Percentiles rank a stretch among this genome's conserved stretches.
phyloP scores from a whole-genome alignment of 2,113 vertebrate species.

The Rhynchomys soricoides region DNA sequence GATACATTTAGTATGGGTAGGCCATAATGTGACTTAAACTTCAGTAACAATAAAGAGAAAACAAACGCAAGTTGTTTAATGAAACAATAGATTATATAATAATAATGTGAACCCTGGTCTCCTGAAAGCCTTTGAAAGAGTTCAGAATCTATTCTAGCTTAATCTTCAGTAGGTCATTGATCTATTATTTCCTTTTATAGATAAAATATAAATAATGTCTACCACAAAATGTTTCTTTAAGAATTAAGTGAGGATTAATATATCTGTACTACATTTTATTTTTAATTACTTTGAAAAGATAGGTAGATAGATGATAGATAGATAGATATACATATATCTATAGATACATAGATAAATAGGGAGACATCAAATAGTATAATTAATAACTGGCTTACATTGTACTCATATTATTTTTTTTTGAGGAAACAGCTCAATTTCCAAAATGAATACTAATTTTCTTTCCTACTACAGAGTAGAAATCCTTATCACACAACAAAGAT shows the following conservation, averaged over 20 bases:
- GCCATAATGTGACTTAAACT: background rate
- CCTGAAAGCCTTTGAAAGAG: constrained; percentile 1
- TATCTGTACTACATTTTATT: background rate
- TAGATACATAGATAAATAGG: background rate
- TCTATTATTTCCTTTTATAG: background rate
- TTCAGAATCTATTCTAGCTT: background rate
- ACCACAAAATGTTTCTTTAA: constrained; percentile 7
- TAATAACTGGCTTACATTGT: background rate
- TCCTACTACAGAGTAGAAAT: background rate
- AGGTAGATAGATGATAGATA: too few relatives aligned
- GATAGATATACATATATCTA: background rate
- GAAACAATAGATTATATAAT: background rate
- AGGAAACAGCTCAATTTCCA: background rate
- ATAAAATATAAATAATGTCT: background rate
- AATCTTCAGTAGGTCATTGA: background rate
- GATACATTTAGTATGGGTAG: background rate
- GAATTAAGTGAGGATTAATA: background rate
- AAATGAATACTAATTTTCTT: background rate
- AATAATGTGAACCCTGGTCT: background rate
- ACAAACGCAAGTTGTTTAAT: background rate
- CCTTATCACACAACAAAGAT: background rate
- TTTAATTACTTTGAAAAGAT: background rate
- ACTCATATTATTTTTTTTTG: background rate
- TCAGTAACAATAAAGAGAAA: background rate
- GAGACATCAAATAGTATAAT: background rate